These are phyloP conservation scores for Talpa occidentalis DNA, from an alignment of 2,113 vertebrate genomes.

Conservation along the genomic window DNA sequence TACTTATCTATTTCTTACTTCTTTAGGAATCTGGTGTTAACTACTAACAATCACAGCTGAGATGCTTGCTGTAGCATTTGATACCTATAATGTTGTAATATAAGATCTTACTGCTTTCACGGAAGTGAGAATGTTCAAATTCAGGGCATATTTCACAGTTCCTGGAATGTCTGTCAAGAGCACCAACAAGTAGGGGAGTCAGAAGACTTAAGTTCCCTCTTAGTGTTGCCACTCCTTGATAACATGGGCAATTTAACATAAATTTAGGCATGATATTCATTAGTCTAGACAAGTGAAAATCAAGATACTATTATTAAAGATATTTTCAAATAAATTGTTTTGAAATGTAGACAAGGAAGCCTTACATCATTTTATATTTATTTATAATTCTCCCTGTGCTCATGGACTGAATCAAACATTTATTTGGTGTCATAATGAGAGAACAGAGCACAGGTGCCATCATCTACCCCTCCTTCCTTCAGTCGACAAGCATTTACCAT, in stretches of 20 bases:
- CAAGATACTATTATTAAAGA: neutral
- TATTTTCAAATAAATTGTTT: neutral
- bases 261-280: neutral
- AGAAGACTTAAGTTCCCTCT: neutral
- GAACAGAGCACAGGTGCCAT: neutral
- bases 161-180: neutral
- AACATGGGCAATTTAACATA: neutral
- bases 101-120: neutral
- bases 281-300: neutral
- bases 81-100: no score
- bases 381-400: neutral
- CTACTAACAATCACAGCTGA: neutral
- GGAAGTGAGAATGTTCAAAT: neutral
- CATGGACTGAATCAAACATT: neutral
- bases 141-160: neutral
- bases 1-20: neutral
- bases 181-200: neutral
- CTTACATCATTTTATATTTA: no score
- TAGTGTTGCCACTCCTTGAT: fast-evolving
- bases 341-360: neutral
- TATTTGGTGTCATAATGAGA: neutral
- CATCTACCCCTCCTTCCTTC: neutral
- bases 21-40: neutral
- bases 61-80: neutral
- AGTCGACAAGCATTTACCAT: neutral